Conservation (phyloP, 2,113 vertebrate species). For the Puntigrus tetrazona region DNA sequence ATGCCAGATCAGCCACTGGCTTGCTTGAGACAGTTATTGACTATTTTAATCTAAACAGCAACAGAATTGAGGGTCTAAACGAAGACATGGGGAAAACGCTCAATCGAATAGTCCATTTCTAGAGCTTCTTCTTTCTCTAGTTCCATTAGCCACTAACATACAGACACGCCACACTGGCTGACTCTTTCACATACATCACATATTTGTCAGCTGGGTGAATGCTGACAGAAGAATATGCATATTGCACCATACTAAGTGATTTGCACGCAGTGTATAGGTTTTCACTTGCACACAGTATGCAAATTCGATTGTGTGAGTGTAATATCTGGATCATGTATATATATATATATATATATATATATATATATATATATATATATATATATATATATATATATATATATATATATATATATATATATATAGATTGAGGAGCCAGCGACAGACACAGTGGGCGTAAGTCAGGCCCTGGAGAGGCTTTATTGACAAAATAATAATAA, state of each 20-base stretch:
- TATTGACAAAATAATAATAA: too few relatives aligned
- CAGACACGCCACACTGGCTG: slow-evolving; percentile 11
- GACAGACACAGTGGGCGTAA: too few relatives aligned
- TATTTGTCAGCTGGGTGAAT: not conserved
- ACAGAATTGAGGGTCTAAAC: slow-evolving; percentile 13
- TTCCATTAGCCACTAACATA: not conserved
- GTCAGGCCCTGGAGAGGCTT: too few relatives aligned
- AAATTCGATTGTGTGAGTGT: not conserved
- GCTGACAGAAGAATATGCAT: slow-evolving; percentile 18
- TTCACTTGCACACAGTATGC: slow-evolving; percentile 2
- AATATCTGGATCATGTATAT: not conserved
- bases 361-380: too few relatives aligned
- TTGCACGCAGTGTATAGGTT: not conserved
- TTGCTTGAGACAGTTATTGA: slow-evolving; percentile 12
- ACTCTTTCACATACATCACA: not conserved
- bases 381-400: too few relatives aligned
- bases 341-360: not conserved
- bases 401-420: too few relatives aligned
- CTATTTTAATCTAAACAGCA: slow-evolving; percentile 7
- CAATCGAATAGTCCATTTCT: slow-evolving; percentile 14
- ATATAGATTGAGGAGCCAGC: too few relatives aligned
- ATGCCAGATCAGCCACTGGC: not conserved
- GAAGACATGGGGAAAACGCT: not conserved
- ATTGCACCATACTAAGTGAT: not conserved
- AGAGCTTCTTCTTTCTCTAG: slow-evolving; percentile 5